Evolutionary conservation across 2,888 invertebrate genomes (phyloP).

Genomic region (Pandemis cinnamomeana): DNA sequence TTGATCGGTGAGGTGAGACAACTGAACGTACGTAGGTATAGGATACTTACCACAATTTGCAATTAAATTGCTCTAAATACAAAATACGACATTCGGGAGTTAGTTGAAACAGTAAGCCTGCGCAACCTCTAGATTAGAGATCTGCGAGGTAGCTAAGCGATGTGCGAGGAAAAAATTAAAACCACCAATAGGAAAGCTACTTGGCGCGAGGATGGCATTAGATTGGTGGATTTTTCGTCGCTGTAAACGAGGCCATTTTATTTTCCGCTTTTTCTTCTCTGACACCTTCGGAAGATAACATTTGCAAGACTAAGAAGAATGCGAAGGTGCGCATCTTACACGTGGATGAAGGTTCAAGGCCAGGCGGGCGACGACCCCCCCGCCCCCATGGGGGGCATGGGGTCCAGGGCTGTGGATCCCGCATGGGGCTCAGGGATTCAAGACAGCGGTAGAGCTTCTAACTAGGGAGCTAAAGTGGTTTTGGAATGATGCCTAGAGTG

Average conservation of each 20-base stretch:
- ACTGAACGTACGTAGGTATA: no score
- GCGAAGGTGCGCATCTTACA: conserved; percentile 8
- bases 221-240: neutral
- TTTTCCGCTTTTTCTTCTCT: neutral
- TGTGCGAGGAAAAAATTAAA: no score
- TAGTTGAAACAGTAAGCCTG: no score
- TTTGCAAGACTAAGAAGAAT: neutral
- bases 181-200: no score
- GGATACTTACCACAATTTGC: no score
- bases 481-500: neutral
- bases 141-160: no score
- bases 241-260: no score
- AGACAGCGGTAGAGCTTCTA: neutral
- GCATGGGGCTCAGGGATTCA: neutral
- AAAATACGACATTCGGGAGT: no score
- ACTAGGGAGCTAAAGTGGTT: neutral
- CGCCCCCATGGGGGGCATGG: conserved; percentile 1
- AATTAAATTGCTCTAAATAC: no score
- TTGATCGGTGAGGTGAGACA: no score
- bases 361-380: conserved; percentile 10
- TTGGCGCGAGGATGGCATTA: neutral
- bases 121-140: no score
- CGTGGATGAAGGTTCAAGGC: conserved; percentile 1
- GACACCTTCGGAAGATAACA: neutral
- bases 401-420: neutral